phyloP scores from a whole-genome alignment of 2,888 invertebrate genomes.

The Drosophila mimetica region DNA sequence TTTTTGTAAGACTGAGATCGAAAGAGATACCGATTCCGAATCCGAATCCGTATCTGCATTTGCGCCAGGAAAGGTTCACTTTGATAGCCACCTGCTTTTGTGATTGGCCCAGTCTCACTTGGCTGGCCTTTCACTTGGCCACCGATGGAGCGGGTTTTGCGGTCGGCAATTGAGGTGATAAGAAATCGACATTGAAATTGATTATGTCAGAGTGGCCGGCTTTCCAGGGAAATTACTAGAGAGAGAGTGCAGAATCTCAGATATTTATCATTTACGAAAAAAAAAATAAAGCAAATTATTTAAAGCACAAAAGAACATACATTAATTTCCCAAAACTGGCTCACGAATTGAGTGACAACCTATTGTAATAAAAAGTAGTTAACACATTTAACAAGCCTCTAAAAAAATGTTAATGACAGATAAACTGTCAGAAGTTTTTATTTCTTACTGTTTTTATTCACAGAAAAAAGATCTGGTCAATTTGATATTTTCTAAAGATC shows the following conservation, averaged over 20 bases:
- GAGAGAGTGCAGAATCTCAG: neutral
- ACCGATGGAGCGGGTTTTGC: conserved; percentile 25
- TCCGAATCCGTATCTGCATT: conserved; percentile 8
- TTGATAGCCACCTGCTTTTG: conserved; percentile 21
- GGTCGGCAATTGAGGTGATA: conserved; percentile 29
- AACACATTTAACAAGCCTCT: neutral
- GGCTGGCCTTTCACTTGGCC: conserved; percentile 63
- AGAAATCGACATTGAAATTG: conserved; percentile 42
- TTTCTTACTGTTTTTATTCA: no score
- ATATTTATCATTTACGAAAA: neutral
- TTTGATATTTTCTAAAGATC: no score
- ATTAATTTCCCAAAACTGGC: neutral
- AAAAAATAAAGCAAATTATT: neutral
- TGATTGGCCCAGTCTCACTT: conserved; percentile 17
- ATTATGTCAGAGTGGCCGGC: conserved; percentile 29
- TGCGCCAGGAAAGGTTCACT: conserved; percentile 14
- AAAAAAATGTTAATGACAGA: neutral
- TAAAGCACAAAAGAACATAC: neutral
- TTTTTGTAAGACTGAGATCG: no score
- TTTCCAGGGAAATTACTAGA: neutral
- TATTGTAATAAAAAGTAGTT: conserved; percentile 1
- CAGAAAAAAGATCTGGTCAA: no score
- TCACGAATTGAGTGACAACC: neutral
- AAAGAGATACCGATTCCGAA: conserved; percentile 9
- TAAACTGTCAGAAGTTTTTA: neutral